A percentile compares a stretch with the other conserved stretches of the same genome.
Evolutionary conservation across 1,140 invertebrate genomes (phyloP).

Genomic region (Eupristina koningsbergeri): DNA sequence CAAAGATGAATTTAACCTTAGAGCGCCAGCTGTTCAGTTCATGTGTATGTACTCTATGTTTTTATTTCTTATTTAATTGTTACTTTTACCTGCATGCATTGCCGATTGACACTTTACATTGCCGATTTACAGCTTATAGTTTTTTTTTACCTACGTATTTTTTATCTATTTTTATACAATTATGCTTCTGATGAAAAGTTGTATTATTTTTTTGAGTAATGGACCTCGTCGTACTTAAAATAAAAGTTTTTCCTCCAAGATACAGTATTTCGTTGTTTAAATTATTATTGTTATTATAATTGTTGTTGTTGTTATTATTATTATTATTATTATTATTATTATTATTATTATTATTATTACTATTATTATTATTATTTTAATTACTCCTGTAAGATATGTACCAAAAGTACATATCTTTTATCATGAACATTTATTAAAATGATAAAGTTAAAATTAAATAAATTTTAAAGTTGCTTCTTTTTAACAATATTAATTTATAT

Average conservation of each 20-base stretch:
- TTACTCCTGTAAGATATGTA: too few relatives aligned
- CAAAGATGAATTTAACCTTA: conserved; percentile 24
- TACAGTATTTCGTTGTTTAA: too few relatives aligned
- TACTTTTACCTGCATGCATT: conserved; percentile 39
- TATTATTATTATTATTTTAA: too few relatives aligned
- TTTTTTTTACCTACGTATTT: background rate
- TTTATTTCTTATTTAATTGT: conserved; percentile 32
- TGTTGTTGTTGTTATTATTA: too few relatives aligned
- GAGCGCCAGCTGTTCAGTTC: conserved; percentile 36
- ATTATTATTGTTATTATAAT: too few relatives aligned
- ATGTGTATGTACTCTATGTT: conserved; percentile 51
- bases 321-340: too few relatives aligned
- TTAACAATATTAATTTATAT: too few relatives aligned
- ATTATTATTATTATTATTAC: too few relatives aligned
- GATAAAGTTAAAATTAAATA: too few relatives aligned
- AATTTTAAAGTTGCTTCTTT: too few relatives aligned
- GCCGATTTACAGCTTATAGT: background rate
- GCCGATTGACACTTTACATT: background rate
- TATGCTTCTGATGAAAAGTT: background rate
- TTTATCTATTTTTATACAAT: background rate
- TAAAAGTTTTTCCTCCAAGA: background rate
- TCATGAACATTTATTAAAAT: too few relatives aligned
- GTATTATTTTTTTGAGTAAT: background rate
- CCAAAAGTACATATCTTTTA: too few relatives aligned
- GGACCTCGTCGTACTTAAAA: background rate